Evolutionary conservation across 92 coral and sea anemone species (phyloP).

Genomic region (Virgularia gustaviana): DNA sequence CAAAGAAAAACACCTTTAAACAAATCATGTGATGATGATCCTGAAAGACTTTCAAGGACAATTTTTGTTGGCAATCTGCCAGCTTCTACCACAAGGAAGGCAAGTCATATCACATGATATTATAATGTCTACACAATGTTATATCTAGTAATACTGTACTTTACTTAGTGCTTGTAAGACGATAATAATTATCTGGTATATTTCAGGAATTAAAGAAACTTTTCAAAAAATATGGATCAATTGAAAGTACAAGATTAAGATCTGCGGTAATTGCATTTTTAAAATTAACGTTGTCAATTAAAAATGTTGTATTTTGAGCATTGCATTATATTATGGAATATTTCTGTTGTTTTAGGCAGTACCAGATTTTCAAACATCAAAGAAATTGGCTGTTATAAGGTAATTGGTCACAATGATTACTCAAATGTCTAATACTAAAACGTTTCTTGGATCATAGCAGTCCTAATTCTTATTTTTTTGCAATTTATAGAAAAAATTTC

Average conservation of each 20-base stretch:
- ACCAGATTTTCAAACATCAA: conserved; percentile 67
- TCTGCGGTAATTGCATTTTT: conserved; percentile 73
- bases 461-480: background rate
- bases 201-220: conserved; percentile 67
- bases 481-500: conserved; percentile 63
- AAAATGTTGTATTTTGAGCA: background rate
- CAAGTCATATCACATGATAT: background rate
- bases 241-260: conserved; percentile 87
- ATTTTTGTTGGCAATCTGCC: conserved; percentile 95
- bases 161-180: background rate
- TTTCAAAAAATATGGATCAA: conserved; percentile 77
- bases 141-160: background rate
- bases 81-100: conserved; percentile 70
- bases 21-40: conserved; percentile 53
- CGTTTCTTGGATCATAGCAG: too few species aligned
- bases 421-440: too few species aligned
- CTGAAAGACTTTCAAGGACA: conserved; percentile 79
- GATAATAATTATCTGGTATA: background rate
- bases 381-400: conserved; percentile 78
- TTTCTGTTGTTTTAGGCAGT: conserved; percentile 58
- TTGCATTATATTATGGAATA: background rate
- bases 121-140: too few species aligned
- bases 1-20: conserved; percentile 42
- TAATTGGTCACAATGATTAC: conserved; percentile 9
- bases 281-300: background rate